Evolutionary conservation across 2,113 vertebrate species (phyloP), one percentile per base, ranked within the genome.

Genomic region (Rhizomys pruinosus): DNA sequence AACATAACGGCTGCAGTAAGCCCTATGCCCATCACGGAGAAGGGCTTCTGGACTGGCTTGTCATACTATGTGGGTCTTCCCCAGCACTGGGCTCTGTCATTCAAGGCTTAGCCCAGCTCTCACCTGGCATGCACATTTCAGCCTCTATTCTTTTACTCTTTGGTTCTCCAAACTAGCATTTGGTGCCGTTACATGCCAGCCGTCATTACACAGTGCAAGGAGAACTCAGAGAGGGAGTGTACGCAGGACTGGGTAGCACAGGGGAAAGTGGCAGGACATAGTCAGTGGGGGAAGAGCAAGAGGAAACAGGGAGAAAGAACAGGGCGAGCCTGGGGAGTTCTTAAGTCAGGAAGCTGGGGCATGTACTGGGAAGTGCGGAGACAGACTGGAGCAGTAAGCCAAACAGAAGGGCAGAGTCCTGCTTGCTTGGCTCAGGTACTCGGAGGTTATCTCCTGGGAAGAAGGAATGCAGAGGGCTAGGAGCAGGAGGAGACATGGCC

Each of bases 221-320:
- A 44, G 44, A 29, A 13, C 29, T 42, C 4, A 42, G 55, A 15
- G 0, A 11, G 55, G 84, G 78, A 16, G 29, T 27, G 63, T 32
- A 6, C 11, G 17, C 9, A 4, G 37, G 52, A 22, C 47, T 17
- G 6, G 17, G 39, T 5, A 0, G 15, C 39, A 52, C 11, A 17
- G 11, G 34, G 34, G 69, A 44, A 34, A 7, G 23, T 17, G 52
- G 29, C 7, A 55, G 55, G 77, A 66, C 0, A 0, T 16, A 11
- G 27, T 6, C 1, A 2, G 81, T 73, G 8, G 5, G 3, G 25
- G 57, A 10, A 44, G 64, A 32, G n/a, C 81, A 61, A 52, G 47
- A 16, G 79, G 69, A 82, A 55, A 4, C 20, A 2, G 25, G 23
- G 13, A 13, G 52, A 17, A 44, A 12, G n/a, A 59, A 57, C 11